phyloP scores from a whole-genome alignment of 2,113 vertebrate species.

The Phalacrocorax pelagicus region DNA sequence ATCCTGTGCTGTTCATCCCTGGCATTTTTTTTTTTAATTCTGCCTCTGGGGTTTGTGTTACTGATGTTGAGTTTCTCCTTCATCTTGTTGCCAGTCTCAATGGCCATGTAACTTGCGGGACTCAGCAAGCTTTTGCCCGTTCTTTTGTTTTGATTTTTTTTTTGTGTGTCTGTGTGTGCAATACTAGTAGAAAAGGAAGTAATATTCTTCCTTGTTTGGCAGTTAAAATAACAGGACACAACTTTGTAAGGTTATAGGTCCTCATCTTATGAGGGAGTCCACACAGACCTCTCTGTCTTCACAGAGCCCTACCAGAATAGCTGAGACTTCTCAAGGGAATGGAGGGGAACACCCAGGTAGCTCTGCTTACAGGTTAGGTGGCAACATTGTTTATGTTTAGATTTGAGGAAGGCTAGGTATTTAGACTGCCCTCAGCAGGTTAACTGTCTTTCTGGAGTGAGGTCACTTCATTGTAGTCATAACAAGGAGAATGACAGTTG shows the following conservation, averaged over 20 bases:
- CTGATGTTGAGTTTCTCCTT: not conserved
- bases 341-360: not conserved
- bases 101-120: not conserved
- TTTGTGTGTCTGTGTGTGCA: not conserved
- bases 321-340: not conserved
- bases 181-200: not conserved
- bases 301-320: not conserved
- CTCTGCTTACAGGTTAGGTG: not conserved
- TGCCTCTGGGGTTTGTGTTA: not conserved
- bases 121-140: not conserved
- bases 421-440: not conserved
- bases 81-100: not conserved
- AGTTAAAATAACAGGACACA: not conserved
- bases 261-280: not conserved
- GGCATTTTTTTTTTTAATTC: not conserved
- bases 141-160: not conserved
- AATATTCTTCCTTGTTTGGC: not conserved
- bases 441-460: not conserved
- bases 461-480: not conserved
- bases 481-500: not conserved
- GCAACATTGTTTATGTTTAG: not conserved
- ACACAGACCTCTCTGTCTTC: not conserved
- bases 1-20: not conserved
- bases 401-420: not conserved
- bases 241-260: not conserved